These are phyloP conservation scores for Venusia cambrica DNA, from an alignment of 2,888 invertebrate genomes.

Conservation along the genomic window DNA sequence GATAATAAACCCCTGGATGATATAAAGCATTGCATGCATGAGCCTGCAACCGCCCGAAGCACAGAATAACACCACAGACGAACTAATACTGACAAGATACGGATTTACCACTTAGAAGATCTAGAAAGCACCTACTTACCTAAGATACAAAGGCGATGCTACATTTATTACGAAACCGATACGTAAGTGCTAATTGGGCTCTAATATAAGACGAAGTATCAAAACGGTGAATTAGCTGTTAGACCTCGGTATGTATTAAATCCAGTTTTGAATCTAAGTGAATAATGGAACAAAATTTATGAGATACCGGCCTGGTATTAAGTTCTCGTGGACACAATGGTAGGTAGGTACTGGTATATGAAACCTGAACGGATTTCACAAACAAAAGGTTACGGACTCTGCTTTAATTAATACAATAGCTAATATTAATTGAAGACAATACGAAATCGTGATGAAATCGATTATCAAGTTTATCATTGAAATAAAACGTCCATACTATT, in stretches of 20 bases:
- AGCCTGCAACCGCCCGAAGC: conserved; percentile 24
- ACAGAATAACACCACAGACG: conserved; percentile 17
- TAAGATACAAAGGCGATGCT: no score
- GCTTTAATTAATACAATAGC: conserved; percentile 29
- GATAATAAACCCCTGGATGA: conserved; percentile 28
- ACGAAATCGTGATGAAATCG: conserved; percentile 20
- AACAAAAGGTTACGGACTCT: conserved; percentile 26
- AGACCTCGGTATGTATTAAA: no score
- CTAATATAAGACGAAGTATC: no score
- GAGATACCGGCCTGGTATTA: conserved; percentile 9
- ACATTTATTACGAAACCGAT: no score
- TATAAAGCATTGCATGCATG: conserved; percentile 27
- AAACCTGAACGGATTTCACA: conserved; percentile 19
- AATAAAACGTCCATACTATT: conserved; percentile 9
- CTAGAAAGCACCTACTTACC: no score
- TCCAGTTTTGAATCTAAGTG: no score
- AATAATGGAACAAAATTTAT: no score
- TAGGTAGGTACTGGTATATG: no score
- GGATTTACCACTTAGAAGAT: conserved; percentile 1
- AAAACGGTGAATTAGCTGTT: no score
- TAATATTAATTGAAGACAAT: conserved; percentile 26
- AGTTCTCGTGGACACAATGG: conserved; percentile 38
- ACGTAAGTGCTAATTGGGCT: no score
- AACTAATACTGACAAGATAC: conserved; percentile 6
- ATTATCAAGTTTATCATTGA: no score